Evolutionary conservation across 2,888 invertebrate species (phyloP), one percentile per base, ranked within the genome.

Genomic region (Pyrrhosoma nymphula): DNA sequence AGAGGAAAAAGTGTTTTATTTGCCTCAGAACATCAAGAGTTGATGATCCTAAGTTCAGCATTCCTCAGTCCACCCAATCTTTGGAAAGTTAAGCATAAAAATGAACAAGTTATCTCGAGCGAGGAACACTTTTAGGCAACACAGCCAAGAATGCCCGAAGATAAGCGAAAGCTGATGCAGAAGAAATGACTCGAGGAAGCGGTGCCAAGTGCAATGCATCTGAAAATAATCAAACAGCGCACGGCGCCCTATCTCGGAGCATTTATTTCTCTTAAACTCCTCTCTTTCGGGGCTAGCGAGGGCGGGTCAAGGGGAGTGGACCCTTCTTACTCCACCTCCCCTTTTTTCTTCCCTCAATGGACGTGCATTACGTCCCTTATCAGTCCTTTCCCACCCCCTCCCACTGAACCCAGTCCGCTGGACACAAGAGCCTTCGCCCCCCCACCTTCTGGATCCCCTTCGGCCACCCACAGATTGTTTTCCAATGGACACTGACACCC

Each of bases 351-450:
- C 82, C 82, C 82, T 35, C 82, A 16, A 82, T 35, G 82, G 82
- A 82, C 35, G 82, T 82, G 82, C 82, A 82, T 82, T 35, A 82
- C 82, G 35, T 82, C 82, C 82, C 82, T 82, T 82, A 82, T 82
- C 69, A 69, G 69, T 69, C 26, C 69, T 69, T n/a, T 69, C 6
- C 8, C 60, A 12, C 20, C 60, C 20, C 69, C 69, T n/a, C 60
- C 60, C 60, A 3, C 60, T 20, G 14, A 16, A 10, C 16, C 82
- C 82, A 23, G 30, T 82, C 30, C 30, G 82, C 82, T 35, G 82
- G 82, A 82, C 82, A 82, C 30, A 35, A 35, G 35, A 82, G 30
- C 82, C 82, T 35, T 14, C 20, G 26, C n/a, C 82, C 82, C n/a
- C 30, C 35, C 3, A 30, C 82, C 14, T 12, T 26, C 75, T 2